Percentiles rank a stretch among this genome's conserved stretches.
Evolutionary conservation across 2,797 vertebrate genomes (phyloP).

Genomic region (Coreius guichenoti): DNA sequence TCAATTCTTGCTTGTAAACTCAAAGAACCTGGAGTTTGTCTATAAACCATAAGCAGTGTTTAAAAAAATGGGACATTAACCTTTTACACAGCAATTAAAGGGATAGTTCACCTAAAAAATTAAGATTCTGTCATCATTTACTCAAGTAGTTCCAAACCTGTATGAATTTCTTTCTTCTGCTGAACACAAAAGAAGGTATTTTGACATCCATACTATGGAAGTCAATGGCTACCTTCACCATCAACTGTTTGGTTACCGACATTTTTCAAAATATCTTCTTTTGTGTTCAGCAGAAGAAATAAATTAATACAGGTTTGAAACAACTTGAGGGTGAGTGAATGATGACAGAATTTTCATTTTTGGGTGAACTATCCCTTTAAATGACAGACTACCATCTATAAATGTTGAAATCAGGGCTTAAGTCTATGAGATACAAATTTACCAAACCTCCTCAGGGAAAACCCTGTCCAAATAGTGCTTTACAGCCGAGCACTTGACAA

Average conservation of each 20-base stretch:
- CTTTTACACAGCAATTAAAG: background rate
- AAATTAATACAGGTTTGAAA: background rate
- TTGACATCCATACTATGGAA: too few relatives aligned
- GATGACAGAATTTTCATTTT: background rate
- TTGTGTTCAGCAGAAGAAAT: background rate
- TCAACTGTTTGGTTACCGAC: background rate
- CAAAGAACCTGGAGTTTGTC: background rate
- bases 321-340: background rate
- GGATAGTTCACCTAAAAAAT: background rate
- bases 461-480: background rate
- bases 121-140: background rate
- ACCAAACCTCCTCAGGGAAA: background rate
- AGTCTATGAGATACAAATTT: slow-evolving; percentile 5
- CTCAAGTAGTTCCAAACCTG: background rate
- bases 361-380: background rate
- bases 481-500: slow-evolving; percentile 16
- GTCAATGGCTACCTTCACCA: too few relatives aligned
- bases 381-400: slow-evolving; percentile 6
- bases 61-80: background rate
- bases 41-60: background rate
- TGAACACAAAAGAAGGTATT: background rate
- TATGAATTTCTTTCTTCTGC: background rate
- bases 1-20: background rate
- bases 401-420: background rate
- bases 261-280: background rate